Evolutionary conservation across 1,140 invertebrate genomes (phyloP).

Genomic region (Neotoxoptera formosana): DNA sequence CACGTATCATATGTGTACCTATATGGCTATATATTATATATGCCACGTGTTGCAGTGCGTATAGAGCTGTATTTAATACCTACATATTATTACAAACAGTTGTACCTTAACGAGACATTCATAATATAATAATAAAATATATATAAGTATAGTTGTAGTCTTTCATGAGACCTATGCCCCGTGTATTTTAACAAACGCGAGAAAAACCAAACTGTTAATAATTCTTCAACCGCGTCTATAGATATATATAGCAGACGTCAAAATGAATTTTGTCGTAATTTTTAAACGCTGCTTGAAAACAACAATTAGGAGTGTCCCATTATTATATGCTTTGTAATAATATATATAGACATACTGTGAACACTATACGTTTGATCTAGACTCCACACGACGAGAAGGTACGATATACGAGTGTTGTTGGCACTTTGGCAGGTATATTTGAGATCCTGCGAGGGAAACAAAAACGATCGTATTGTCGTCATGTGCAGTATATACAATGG

Average conservation of each 20-base stretch:
- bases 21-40: too few species aligned
- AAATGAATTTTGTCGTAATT: neutral
- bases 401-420: neutral
- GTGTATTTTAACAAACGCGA: constrained; percentile 14
- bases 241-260: neutral
- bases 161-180: too few species aligned
- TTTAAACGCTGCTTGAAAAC: neutral
- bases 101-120: constrained; percentile 30
- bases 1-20: neutral
- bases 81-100: neutral
- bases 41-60: neutral
- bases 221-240: neutral
- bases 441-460: neutral
- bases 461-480: neutral
- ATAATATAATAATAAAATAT: neutral
- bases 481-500: neutral
- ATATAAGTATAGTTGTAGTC: neutral
- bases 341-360: neutral
- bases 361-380: neutral
- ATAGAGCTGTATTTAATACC: too few species aligned
- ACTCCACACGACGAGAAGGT: neutral
- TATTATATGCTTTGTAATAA: neutral
- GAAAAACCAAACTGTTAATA: constrained; percentile 37
- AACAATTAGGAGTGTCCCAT: neutral
- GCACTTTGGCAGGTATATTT: neutral